These are phyloP conservation scores for Telmatochromis sp. DNA, from an alignment of 2,113 vertebrate species.

Conservation along the genomic window DNA sequence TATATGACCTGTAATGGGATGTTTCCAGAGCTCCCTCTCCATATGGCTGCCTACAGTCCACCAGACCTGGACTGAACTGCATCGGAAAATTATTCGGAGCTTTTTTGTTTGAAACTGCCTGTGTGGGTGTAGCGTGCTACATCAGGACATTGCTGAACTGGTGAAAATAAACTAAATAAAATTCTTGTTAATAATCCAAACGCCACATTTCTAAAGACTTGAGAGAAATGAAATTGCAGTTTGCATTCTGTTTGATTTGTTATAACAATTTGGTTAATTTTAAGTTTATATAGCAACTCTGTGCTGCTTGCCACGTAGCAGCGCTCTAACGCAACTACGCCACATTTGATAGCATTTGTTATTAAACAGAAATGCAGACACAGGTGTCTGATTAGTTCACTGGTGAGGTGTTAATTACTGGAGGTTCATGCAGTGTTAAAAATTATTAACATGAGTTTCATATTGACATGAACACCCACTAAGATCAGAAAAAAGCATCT, in stretches of 20 bases:
- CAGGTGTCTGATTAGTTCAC: background rate
- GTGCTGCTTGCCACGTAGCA: background rate
- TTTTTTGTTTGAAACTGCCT: conserved; percentile 1
- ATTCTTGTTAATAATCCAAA: background rate
- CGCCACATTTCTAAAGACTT: background rate
- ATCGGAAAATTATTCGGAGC: conserved; percentile 11
- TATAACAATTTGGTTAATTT: background rate
- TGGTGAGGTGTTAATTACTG: background rate
- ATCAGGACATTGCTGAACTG: background rate
- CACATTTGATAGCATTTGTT: background rate
- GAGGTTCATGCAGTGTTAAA: background rate
- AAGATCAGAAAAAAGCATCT: background rate
- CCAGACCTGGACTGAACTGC: conserved; percentile 67
- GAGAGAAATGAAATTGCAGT: background rate
- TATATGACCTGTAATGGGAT: conserved; percentile 89
- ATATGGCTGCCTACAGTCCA: conserved; percentile 75
- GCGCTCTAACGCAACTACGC: background rate
- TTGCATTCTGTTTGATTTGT: background rate
- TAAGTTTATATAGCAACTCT: background rate
- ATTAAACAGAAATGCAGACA: background rate
- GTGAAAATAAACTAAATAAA: background rate
- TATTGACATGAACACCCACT: background rate
- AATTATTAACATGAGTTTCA: background rate
- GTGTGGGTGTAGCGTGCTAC: background rate
- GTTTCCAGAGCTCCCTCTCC: conserved; percentile 84